These are phyloP conservation scores for Adelognathus sp. DNA, from an alignment of 2,888 invertebrate species.

Conservation along the genomic window DNA sequence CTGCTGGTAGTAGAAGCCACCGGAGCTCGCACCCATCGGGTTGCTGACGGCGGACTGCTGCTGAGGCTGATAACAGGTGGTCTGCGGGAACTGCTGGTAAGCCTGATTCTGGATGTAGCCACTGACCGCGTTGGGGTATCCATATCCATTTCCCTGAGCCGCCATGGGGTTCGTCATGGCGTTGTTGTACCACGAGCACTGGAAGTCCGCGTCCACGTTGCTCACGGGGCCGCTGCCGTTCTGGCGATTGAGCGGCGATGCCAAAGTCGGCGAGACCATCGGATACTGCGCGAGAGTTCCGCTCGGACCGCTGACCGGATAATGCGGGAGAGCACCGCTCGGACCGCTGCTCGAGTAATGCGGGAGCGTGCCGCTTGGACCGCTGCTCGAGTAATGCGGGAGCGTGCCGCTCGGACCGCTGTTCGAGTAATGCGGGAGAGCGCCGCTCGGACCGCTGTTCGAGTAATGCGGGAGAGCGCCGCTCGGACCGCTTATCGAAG, in stretches of 20 bases:
- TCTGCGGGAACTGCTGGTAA: conserved; percentile 8
- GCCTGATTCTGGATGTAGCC: not conserved
- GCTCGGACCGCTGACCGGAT: not conserved
- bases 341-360: too few species aligned
- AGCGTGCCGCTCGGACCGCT: too few species aligned
- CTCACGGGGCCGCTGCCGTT: conserved; percentile 24
- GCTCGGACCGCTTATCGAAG: not conserved
- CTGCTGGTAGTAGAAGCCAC: conserved; percentile 12
- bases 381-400: conserved; percentile 1
- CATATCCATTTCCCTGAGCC: conserved; percentile 14
- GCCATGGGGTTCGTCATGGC: not conserved
- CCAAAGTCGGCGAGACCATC: not conserved
- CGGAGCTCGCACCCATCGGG: conserved; percentile 11
- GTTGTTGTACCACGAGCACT: not conserved
- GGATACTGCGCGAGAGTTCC: conserved; percentile 15
- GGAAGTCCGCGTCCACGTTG: not conserved
- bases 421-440: conserved; percentile 10
- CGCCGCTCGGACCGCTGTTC: not conserved
- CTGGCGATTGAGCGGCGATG: conserved; percentile 29
- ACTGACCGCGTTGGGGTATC: not conserved
- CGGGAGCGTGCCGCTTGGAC: conserved; percentile 1
- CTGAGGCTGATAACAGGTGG: conserved; percentile 24
- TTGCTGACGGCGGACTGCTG: not conserved
- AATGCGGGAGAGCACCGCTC: conserved; percentile 17
- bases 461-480: conserved; percentile 16